Conservation (phyloP, 2,113 vertebrate genomes). For the Lagopus muta region DNA sequence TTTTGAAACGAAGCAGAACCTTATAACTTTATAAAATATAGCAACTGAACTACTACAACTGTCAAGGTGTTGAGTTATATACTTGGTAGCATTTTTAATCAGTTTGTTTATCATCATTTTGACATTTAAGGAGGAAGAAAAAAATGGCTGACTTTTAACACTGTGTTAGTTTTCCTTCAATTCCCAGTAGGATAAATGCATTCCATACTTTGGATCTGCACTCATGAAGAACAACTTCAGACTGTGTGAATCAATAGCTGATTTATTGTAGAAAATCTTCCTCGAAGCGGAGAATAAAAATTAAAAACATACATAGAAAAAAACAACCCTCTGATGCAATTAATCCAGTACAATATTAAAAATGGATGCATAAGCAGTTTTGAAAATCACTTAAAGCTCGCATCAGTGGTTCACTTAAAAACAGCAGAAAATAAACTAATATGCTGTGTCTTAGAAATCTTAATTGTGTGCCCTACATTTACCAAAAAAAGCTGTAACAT, state of each 20-base stretch:
- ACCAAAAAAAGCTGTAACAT: not conserved
- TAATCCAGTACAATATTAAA: constrained; percentile 7
- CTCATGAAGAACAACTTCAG: not conserved
- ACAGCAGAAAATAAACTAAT: not conserved
- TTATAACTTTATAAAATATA: not conserved
- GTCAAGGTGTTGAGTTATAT: not conserved
- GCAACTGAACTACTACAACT: not conserved
- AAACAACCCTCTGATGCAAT: not conserved
- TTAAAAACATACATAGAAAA: not conserved
- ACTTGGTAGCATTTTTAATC: not conserved
- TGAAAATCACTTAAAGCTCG: constrained; percentile 1
- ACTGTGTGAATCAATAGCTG: not conserved
- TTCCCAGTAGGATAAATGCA: not conserved
- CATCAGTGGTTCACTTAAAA: not conserved
- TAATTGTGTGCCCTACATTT: not conserved
- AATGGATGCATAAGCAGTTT: not conserved
- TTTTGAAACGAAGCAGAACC: not conserved
- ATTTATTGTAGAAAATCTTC: not conserved
- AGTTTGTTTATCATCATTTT: not conserved
- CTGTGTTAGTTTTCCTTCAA: not conserved
- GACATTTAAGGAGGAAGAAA: not conserved
- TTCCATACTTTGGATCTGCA: not conserved
- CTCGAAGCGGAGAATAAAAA: not conserved
- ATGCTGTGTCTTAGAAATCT: not conserved
- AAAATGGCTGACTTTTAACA: not conserved